A percentile compares a stretch with the other conserved stretches of the same genome.
phyloP scores from a whole-genome alignment of 2,888 invertebrate genomes.

The Aethes cnicana region DNA sequence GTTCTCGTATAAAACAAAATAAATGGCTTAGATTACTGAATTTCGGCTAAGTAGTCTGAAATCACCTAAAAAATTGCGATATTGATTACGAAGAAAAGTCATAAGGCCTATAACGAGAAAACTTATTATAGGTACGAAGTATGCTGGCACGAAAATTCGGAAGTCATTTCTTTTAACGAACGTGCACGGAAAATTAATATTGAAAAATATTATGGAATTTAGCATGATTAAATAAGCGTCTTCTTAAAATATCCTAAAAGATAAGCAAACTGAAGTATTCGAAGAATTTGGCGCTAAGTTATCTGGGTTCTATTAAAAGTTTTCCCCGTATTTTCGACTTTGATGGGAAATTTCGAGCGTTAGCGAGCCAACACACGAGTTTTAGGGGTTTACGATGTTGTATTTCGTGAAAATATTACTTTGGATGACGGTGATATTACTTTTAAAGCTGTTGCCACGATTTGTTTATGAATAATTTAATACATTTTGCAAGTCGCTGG shows the following conservation, averaged over 20 bases:
- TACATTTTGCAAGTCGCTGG: too few species aligned
- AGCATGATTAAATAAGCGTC: neutral
- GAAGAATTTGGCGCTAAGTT: conserved; percentile 42
- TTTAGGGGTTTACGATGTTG: conserved; percentile 10
- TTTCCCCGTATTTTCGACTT: conserved; percentile 28
- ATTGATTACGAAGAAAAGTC: neutral
- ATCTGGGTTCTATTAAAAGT: conserved; percentile 50
- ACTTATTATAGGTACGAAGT: neutral
- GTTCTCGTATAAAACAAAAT: neutral
- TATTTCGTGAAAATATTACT: conserved; percentile 12
- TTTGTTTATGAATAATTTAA: too few species aligned
- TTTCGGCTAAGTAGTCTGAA: conserved; percentile 7
- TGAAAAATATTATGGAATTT: too few species aligned
- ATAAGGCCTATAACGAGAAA: conserved; percentile 2
- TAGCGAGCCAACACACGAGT: neutral
- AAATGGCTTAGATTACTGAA: conserved; percentile 17
- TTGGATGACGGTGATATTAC: neutral
- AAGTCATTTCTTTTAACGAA: conserved; percentile 9
- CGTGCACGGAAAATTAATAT: too few species aligned
- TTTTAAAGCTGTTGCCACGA: neutral
- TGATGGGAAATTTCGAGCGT: conserved; percentile 13
- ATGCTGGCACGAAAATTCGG: neutral
- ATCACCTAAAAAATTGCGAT: conserved; percentile 1
- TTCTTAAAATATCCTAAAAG: conserved; percentile 4
- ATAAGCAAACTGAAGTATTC: conserved; percentile 25